These are phyloP conservation scores for Nemotelus pantherinus DNA, from an alignment of 2,888 invertebrate species.

Conservation along the genomic window DNA sequence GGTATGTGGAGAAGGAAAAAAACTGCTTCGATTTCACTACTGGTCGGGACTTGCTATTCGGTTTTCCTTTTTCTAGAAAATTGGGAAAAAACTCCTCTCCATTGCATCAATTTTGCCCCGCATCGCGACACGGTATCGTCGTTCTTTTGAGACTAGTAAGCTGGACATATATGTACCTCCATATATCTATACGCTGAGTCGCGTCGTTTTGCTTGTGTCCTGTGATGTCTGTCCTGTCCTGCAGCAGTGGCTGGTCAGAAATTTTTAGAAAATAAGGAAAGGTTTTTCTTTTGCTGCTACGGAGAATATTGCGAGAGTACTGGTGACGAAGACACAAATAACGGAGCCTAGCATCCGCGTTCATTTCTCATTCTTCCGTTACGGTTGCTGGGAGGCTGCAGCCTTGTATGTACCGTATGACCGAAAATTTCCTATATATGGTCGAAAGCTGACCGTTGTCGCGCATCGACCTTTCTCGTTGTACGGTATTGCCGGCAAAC, in stretches of 20 bases:
- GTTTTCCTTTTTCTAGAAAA: constrained; percentile 31
- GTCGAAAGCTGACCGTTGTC: constrained; percentile 42
- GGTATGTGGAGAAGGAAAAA: constrained; percentile 18
- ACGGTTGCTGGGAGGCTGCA: constrained; percentile 15
- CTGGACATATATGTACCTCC: constrained; percentile 18
- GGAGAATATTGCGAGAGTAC: constrained; percentile 24
- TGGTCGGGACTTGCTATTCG: neutral
- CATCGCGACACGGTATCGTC: constrained; percentile 26
- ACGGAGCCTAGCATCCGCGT: constrained; percentile 1
- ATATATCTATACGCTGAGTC: neutral
- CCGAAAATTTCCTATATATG: constrained; percentile 48
- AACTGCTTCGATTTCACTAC: neutral
- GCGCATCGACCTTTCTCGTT: constrained; percentile 41
- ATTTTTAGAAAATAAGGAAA: constrained; percentile 35
- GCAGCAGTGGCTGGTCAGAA: constrained; percentile 2
- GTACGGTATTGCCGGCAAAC: constrained; percentile 43
- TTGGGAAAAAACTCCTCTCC: constrained; percentile 19
- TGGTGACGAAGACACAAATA: constrained; percentile 31
- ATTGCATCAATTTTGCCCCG: constrained; percentile 35
- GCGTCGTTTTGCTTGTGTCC: neutral
- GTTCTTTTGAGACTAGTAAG: constrained; percentile 19
- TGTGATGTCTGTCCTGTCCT: neutral
- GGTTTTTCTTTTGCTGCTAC: constrained; percentile 44
- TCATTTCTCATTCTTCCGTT: constrained; percentile 21
- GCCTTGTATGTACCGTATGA: constrained; percentile 29